A percentile compares a stretch with the other conserved stretches of the same genome.
These are phyloP conservation scores for Conistra vaccinii DNA, from an alignment of 2,888 invertebrate species.

Conservation along the genomic window DNA sequence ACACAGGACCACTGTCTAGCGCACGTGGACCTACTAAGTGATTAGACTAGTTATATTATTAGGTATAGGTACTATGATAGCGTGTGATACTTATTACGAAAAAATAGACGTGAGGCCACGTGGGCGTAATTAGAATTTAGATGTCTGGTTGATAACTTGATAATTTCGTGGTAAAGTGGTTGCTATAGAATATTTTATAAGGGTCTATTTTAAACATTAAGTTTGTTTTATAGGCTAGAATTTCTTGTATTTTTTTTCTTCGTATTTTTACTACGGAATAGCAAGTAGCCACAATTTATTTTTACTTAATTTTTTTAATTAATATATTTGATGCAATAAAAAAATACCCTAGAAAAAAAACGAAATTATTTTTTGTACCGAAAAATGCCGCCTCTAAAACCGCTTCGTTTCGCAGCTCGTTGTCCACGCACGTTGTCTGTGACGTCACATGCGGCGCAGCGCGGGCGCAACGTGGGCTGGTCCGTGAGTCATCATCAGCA, in stretches of 20 bases:
- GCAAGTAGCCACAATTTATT: no score
- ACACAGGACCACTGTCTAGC: slow-evolving; percentile 70
- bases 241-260: neutral
- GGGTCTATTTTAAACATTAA: neutral
- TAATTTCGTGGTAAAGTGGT: neutral
- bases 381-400: slow-evolving; percentile 11
- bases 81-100: slow-evolving; percentile 18
- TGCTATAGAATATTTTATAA: neutral
- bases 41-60: slow-evolving; percentile 39
- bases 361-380: neutral
- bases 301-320: neutral
- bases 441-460: slow-evolving; percentile 59
- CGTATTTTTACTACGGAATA: neutral
- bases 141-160: slow-evolving; percentile 4
- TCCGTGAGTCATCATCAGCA: slow-evolving; percentile 61
- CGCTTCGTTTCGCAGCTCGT: slow-evolving; percentile 37
- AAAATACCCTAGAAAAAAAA: neutral
- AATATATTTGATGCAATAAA: no score
- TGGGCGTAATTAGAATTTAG: slow-evolving; percentile 3
- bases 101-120: slow-evolving; percentile 15
- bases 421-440: slow-evolving; percentile 67
- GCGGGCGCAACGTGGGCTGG: slow-evolving; percentile 65
- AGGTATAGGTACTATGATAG: slow-evolving; percentile 31
- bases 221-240: neutral
- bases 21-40: slow-evolving; percentile 62